Evolutionary conservation across 1,140 invertebrate genomes (phyloP).

Genomic region (Batillaria attramentaria): DNA sequence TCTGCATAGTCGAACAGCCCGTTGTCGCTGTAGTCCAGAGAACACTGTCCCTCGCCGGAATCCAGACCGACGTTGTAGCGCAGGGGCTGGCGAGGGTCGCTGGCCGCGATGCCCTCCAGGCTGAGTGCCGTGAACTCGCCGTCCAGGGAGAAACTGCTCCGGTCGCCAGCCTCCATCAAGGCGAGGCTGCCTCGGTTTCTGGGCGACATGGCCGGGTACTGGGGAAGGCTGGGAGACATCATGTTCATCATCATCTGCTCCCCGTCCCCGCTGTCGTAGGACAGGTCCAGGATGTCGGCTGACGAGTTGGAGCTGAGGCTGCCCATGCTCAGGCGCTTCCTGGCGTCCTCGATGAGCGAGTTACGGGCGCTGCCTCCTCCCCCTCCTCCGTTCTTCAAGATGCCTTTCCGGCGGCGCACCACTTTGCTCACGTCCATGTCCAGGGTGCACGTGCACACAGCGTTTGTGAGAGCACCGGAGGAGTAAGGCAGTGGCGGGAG

Average conservation of each 20-base stretch:
- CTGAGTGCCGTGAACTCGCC: conserved; percentile 22
- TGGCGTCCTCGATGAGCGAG: conserved; percentile 43
- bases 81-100: background rate
- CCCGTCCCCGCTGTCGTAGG: conserved; percentile 66
- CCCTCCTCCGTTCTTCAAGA: conserved; percentile 54
- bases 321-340: conserved; percentile 65
- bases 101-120: background rate
- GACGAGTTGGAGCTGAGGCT: conserved; percentile 69
- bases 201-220: background rate
- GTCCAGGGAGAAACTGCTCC: conserved; percentile 18
- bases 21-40: too few relatives aligned
- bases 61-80: too few relatives aligned
- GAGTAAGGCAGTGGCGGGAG: background rate
- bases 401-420: conserved; percentile 51
- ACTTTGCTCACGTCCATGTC: conserved; percentile 35
- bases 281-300: conserved; percentile 68
- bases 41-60: too few relatives aligned
- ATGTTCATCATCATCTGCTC: conserved; percentile 34
- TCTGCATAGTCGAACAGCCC: background rate
- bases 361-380: conserved; percentile 12
- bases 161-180: conserved; percentile 6
- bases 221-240: background rate
- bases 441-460: conserved; percentile 21
- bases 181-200: background rate
- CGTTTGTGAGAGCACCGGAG: background rate